Evolutionary conservation across 2,888 invertebrate genomes (phyloP), one percentile per base, ranked within the genome.

Genomic region (Sarcophaga carnaria): DNA sequence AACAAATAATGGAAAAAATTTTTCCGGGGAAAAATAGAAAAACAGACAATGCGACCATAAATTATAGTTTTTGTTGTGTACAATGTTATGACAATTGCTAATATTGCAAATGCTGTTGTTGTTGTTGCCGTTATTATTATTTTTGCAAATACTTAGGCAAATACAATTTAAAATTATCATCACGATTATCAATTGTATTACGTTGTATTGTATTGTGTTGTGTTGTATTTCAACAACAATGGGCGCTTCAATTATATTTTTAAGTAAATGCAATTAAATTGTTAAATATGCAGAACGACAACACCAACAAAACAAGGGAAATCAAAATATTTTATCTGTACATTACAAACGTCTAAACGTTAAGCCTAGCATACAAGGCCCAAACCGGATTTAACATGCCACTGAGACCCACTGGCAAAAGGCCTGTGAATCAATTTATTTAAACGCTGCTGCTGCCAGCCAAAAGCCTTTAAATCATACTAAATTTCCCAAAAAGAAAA

Each of bases 181-280:
- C 84, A 84, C 84, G 84, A 84, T 84, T 84, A 80, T 84, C 84
- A 76, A 84, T 84, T 84, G 84, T 84, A 78, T 47, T 83, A 8
- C 2, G 27, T 27, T 27, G 27, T 27, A 6, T 37, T 37, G 37
- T 8, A 10, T 37, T 37, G 37, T 37, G 0, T 37, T 37, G 8
- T 37, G 37, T 37, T 37, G 10, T 37, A 37, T 37, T 37, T 49
- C 60, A 49, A 81, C 47, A 83, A 86, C 86, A 86, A 83, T 80
- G 64, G 20, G 20, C 10, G 37, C 45, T 64, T 17, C 80, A 60
- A 86, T 86, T 83, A 86, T 81, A 27, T 83, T 59, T 86, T 80
- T 77, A 75, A 80, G 78, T 80, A 80, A 86, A 86, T 83, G 80
- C 86, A 86, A 86, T 83, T 83, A 83, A 83, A 83, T 83, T 83